Conservation (phyloP, 2,888 invertebrate species). For the Autographa pulchrina region DNA sequence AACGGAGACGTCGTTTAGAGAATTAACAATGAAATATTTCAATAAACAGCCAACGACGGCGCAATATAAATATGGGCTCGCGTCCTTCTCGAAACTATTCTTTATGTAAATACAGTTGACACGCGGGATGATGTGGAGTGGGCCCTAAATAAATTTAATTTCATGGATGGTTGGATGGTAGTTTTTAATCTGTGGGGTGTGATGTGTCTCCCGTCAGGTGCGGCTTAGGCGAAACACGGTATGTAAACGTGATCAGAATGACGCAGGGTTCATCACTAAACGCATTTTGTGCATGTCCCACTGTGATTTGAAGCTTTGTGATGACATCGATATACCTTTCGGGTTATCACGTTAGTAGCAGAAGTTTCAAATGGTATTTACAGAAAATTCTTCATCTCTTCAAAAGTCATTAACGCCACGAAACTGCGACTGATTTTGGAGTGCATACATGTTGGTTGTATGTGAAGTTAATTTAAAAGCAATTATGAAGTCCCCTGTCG, state of each 20-base stretch:
- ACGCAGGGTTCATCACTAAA: slow-evolving; percentile 72
- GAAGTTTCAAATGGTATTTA: too few species aligned
- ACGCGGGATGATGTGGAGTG: slow-evolving; percentile 80
- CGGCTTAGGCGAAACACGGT: slow-evolving; percentile 68
- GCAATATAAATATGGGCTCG: slow-evolving; percentile 84
- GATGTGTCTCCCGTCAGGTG: slow-evolving; percentile 73
- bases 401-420: slow-evolving; percentile 17
- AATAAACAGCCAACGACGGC: slow-evolving; percentile 82
- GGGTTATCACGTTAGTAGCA: neutral
- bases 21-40: slow-evolving; percentile 89
- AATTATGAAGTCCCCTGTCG: slow-evolving; percentile 49
- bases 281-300: slow-evolving; percentile 43
- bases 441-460: slow-evolving; percentile 31
- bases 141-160: slow-evolving; percentile 88
- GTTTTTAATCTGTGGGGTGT: slow-evolving; percentile 81
- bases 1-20: slow-evolving; percentile 79
- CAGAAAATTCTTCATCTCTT: slow-evolving; percentile 6
- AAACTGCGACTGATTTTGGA: slow-evolving; percentile 20
- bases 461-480: slow-evolving; percentile 47
- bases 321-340: neutral
- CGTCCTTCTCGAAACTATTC: slow-evolving; percentile 85
- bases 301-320: neutral
- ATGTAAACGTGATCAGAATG: slow-evolving; percentile 73
- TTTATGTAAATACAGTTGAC: slow-evolving; percentile 86
- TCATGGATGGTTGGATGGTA: slow-evolving; percentile 76